phyloP scores from a whole-genome alignment of 2,888 invertebrate genomes.

The Sminthurides aquaticus region DNA sequence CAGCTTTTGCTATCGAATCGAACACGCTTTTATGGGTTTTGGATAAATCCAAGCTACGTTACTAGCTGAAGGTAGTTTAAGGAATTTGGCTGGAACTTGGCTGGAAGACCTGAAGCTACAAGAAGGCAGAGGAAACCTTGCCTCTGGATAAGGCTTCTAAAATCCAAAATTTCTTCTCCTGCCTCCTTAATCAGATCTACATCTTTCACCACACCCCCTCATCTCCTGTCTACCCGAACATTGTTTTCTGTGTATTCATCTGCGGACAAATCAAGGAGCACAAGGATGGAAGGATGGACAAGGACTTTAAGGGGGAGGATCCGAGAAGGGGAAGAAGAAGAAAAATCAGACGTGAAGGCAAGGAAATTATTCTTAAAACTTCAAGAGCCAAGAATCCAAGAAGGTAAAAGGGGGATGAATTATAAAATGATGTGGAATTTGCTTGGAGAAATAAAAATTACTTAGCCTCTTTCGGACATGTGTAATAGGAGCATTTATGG shows the following conservation, averaged over 20 bases:
- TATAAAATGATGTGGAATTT: not conserved
- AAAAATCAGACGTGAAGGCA: not conserved
- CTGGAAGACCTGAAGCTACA: too few relatives aligned
- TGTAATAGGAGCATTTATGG: not conserved
- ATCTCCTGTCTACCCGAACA: too few relatives aligned
- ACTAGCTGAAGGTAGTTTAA: too few relatives aligned
- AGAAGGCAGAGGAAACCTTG: too few relatives aligned
- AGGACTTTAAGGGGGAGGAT: too few relatives aligned
- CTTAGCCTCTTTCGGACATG: not conserved
- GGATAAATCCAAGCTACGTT: too few relatives aligned
- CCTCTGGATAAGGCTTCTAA: not conserved
- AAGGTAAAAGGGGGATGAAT: not conserved
- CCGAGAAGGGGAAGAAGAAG: not conserved
- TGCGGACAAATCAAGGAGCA: not conserved
- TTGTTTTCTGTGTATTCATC: too few relatives aligned
- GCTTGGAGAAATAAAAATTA: not conserved
- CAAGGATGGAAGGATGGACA: not conserved
- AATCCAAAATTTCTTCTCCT: not conserved
- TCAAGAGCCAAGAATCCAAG: too few relatives aligned
- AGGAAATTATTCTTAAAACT: not conserved
- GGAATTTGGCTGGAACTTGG: too few relatives aligned
- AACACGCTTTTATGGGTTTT: not conserved
- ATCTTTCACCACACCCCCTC: not conserved
- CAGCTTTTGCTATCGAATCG: too few relatives aligned
- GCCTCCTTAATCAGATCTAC: not conserved